Evolutionary conservation across 2,888 invertebrate genomes (phyloP), one percentile per base, ranked within the genome.

Genomic region (Rhyacophila evoluta): DNA sequence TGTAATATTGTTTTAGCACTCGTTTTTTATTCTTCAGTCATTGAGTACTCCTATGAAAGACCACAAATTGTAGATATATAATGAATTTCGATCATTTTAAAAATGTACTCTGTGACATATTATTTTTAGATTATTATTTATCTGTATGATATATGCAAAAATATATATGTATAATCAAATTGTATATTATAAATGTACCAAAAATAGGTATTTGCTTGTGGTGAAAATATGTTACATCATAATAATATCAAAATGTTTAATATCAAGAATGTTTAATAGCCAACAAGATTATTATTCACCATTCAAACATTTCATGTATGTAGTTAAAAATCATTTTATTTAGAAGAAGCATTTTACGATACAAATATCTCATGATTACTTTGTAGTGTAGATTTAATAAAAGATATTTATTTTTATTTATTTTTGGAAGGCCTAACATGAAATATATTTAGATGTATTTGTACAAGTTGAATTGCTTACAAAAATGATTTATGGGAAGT

Each of bases 141-240:
- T 55, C 19, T 55, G 25, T 55, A 55, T 55, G 8, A 41, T 19
- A 55, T 25, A 55, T 55, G 10, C 55, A 55, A 55, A 55, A 41
- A 19, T 10, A 15, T 6, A 33, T 55, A 55, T 19, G 10, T 25
- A 55, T 55, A 55, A 55, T 55, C 55, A 55, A 55, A 55, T 55
- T 55, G 55, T 55, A 55, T 55, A 55, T 55, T 55, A 25, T 55
- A 55, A 55, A 55, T 55, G 55, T 55, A 55, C 55, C 55, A 55
- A 55, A 19, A 19, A 25, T 55, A 55, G 5, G 55, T 55, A 55
- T 55, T n/a, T 55, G 55, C 55, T 55, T 55, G 0, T 55, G 55
- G 25, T 55, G 55, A 55, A 55, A 33, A 55, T 25, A 19, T 25
- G 19, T 19, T 55, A 55, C 19, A 19, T 12, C 19, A 55, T 55